Percentiles rank a stretch among this genome's conserved stretches.
Conservation (phyloP, 2,113 vertebrate genomes). For the Salvelinus namaycush region DNA sequence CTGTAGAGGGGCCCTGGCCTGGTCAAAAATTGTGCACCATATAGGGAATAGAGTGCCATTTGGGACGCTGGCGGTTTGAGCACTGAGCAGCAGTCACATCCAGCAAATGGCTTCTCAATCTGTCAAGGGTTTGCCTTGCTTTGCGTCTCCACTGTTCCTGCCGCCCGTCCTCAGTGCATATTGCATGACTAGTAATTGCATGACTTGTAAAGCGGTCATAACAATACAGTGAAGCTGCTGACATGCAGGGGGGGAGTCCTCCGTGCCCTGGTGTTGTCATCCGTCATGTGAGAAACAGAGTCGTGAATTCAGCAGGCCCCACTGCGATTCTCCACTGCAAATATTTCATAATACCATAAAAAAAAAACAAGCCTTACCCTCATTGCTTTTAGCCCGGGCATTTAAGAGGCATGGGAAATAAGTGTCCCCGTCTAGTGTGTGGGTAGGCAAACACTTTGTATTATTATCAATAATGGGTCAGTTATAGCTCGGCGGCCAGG, state of each 20-base stretch:
- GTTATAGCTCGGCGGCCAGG: background rate
- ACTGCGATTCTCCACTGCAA: slow-evolving; percentile 11
- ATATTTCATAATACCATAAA: slow-evolving; percentile 1
- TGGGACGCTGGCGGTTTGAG: background rate
- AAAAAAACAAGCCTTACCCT: slow-evolving; percentile 1
- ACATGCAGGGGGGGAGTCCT: background rate
- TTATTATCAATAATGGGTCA: slow-evolving; percentile 16
- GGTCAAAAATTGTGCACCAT: background rate
- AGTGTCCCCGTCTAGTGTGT: background rate
- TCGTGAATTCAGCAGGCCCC: slow-evolving; percentile 15
- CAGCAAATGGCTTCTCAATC: slow-evolving; percentile 34
- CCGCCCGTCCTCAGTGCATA: slow-evolving; percentile 15
- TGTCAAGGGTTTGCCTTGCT: slow-evolving; percentile 23
- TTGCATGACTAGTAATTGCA: slow-evolving; percentile 27
- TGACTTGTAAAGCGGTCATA: slow-evolving; percentile 22
- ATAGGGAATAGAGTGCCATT: too few species aligned
- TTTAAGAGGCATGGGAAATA: slow-evolving; percentile 11
- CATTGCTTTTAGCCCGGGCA: background rate
- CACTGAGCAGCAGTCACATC: slow-evolving; percentile 17
- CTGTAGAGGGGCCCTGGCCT: background rate
- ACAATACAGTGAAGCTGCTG: slow-evolving; percentile 9
- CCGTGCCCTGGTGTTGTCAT: slow-evolving; percentile 26
- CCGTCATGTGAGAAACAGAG: slow-evolving; percentile 25
- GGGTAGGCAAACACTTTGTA: slow-evolving; percentile 3
- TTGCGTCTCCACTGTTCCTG: background rate